phyloP scores from a whole-genome alignment of 2,113 vertebrate species.

The Mungos mungo region DNA sequence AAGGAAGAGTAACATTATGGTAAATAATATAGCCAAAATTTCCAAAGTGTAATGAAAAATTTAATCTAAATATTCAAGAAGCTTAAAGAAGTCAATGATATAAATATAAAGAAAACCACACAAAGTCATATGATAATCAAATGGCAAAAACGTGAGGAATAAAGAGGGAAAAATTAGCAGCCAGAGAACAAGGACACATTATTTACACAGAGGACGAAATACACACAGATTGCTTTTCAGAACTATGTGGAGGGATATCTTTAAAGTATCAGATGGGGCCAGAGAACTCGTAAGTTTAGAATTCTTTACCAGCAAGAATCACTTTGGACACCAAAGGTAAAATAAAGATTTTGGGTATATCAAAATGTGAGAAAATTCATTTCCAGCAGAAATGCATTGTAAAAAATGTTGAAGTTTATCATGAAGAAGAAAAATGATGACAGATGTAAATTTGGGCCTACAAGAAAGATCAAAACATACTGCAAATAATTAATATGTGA shows the following conservation, averaged over 20 bases:
- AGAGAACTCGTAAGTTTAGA: neutral
- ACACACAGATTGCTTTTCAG: neutral
- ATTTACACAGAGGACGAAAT: neutral
- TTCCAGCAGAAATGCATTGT: neutral
- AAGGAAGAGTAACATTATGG: neutral
- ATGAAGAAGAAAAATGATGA: neutral
- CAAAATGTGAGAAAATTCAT: neutral
- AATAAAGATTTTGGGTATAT: neutral
- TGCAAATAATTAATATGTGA: neutral
- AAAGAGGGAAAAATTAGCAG: neutral
- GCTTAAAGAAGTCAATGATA: neutral
- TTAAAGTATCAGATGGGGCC: neutral
- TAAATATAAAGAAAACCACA: neutral
- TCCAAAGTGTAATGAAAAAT: neutral
- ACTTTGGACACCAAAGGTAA: neutral
- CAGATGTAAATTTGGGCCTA: neutral
- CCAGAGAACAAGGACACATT: neutral
- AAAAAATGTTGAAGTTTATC: neutral
- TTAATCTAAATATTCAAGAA: neutral
- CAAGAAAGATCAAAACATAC: neutral
- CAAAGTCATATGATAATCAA: neutral
- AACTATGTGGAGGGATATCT: too few relatives aligned
- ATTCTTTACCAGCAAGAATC: neutral
- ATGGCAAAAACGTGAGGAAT: neutral
- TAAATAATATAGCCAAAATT: neutral